A percentile compares a stretch with the other conserved stretches of the same genome.
Conservation (phyloP, 2,113 vertebrate species). For the Phrynocephalus versicolor region DNA sequence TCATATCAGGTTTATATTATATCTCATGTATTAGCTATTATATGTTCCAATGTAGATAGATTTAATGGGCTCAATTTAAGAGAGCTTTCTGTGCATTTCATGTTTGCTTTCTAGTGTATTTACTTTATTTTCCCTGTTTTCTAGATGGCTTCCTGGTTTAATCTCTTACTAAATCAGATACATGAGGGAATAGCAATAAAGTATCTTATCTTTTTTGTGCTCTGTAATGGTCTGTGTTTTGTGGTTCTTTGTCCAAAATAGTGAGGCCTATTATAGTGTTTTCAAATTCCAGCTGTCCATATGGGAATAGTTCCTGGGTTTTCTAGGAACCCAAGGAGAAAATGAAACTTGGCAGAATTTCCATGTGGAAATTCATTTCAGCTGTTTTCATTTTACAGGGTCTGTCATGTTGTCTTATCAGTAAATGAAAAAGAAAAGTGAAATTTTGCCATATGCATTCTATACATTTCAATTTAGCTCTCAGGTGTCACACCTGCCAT, state of each 20-base stretch:
- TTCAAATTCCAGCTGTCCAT: slow-evolving; percentile 58
- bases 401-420: slow-evolving; percentile 73
- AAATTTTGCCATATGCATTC: slow-evolving; percentile 71
- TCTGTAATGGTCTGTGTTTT: slow-evolving; percentile 26
- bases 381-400: slow-evolving; percentile 72
- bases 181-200: slow-evolving; percentile 40
- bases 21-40: slow-evolving; percentile 54
- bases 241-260: slow-evolving; percentile 53
- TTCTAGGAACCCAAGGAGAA: slow-evolving; percentile 69
- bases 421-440: slow-evolving; percentile 73
- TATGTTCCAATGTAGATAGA: slow-evolving; percentile 50
- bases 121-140: not conserved
- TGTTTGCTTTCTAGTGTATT: slow-evolving; percentile 14
- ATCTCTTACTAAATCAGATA: slow-evolving; percentile 41
- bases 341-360: slow-evolving; percentile 71
- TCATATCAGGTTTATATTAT: slow-evolving; percentile 60
- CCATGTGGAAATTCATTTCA: slow-evolving; percentile 70
- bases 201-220: slow-evolving; percentile 27
- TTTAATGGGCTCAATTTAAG: slow-evolving; percentile 47
- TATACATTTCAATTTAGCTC: slow-evolving; percentile 77
- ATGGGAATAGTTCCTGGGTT: slow-evolving; percentile 60
- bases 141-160: not conserved
- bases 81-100: slow-evolving; percentile 52
- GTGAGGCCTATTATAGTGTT: slow-evolving; percentile 65
- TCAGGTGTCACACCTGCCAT: slow-evolving; percentile 75